phyloP scores from a whole-genome alignment of 2,797 vertebrate genomes.

The Gila robusta region DNA sequence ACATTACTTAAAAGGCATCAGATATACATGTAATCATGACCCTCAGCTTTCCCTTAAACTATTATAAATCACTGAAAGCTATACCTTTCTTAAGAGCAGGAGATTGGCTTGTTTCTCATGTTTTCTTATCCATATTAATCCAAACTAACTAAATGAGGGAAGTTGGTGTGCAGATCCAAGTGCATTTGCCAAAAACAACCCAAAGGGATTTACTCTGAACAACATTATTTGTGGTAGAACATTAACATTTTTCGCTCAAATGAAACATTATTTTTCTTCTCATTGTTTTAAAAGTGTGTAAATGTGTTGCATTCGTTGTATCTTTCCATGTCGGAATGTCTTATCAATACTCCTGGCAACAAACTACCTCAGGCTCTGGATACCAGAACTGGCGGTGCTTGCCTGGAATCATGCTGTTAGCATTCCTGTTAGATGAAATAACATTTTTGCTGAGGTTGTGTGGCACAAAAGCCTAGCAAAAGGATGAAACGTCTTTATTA shows the following conservation, averaged over 20 bases:
- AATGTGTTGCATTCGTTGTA: constrained; percentile 28
- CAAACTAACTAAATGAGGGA: constrained; percentile 51
- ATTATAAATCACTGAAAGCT: constrained; percentile 45
- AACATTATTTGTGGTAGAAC: constrained; percentile 48
- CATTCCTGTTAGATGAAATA: constrained; percentile 12
- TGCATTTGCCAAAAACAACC: constrained; percentile 57
- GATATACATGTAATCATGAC: constrained; percentile 19
- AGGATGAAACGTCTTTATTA: neutral
- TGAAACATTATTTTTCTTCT: constrained; percentile 36
- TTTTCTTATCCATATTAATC: constrained; percentile 42
- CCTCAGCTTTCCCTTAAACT: constrained; percentile 16
- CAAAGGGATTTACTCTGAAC: constrained; percentile 11
- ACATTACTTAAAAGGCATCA: neutral
- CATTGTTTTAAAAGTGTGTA: constrained; percentile 39
- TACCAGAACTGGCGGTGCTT: constrained; percentile 16
- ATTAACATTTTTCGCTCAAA: constrained; percentile 49
- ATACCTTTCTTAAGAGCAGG: constrained; percentile 40
- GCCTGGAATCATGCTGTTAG: constrained; percentile 10
- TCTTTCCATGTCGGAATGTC: neutral
- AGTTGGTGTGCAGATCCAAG: constrained; percentile 44
- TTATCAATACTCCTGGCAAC: constrained; percentile 24
- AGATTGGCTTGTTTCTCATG: constrained; percentile 66
- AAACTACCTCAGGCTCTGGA: neutral
- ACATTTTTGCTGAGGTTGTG: neutral
- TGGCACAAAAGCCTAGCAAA: neutral